These are phyloP conservation scores for Psephotus haematonotus DNA, from an alignment of 2,113 vertebrate species.

Conservation along the genomic window DNA sequence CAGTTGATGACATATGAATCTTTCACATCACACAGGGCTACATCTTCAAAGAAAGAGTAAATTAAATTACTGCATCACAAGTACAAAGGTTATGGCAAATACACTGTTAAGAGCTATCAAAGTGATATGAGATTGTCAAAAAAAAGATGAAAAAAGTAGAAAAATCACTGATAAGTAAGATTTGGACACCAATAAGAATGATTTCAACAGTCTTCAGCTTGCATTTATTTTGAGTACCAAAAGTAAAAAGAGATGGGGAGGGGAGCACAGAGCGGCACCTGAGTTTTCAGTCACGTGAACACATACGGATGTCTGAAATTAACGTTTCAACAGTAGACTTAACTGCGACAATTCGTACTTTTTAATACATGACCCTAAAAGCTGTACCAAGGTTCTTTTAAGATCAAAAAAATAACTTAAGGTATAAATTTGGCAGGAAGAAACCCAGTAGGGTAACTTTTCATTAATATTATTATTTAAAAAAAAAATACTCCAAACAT, in stretches of 20 bases:
- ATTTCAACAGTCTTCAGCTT: background rate
- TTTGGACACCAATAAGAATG: background rate
- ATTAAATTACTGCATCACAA: background rate
- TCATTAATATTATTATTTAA: background rate
- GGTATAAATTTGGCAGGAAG: background rate
- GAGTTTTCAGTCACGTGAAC: background rate
- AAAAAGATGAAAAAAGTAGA: background rate
- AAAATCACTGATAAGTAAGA: background rate
- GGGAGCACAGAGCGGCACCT: background rate
- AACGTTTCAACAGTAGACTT: background rate
- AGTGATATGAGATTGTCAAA: background rate
- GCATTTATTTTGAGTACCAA: background rate
- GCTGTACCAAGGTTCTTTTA: background rate
- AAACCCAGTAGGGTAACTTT: background rate
- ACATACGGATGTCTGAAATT: background rate
- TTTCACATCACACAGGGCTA: background rate
- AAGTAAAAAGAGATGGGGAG: background rate
- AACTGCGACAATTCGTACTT: background rate
- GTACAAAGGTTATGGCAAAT: background rate
- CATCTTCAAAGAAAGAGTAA: background rate
- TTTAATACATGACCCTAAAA: background rate
- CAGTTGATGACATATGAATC: background rate
- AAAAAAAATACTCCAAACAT: background rate
- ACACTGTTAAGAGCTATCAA: background rate
- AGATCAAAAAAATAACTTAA: background rate